These are phyloP conservation scores for Drosophila macrospina DNA, from an alignment of 2,888 invertebrate genomes.

Conservation along the genomic window DNA sequence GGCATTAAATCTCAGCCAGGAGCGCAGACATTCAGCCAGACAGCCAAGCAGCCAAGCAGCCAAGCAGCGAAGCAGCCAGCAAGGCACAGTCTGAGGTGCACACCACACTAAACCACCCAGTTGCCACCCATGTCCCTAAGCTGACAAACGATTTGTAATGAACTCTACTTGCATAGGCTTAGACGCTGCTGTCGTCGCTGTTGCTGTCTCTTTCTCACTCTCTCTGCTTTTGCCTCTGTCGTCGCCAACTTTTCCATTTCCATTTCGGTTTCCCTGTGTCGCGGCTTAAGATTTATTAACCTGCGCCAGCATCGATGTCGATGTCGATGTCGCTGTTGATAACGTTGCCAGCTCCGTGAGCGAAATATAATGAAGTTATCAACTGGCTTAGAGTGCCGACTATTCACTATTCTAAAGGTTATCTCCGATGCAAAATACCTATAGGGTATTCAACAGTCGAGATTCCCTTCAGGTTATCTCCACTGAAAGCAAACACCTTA, in stretches of 20 bases:
- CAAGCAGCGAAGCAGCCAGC: not conserved
- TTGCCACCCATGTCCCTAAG: conserved; percentile 47
- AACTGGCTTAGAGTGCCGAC: conserved; percentile 22
- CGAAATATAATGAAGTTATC: conserved; percentile 53
- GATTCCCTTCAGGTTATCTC: too few relatives aligned
- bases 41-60: conserved; percentile 5
- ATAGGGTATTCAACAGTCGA: conserved; percentile 9
- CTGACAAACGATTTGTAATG: conserved; percentile 82
- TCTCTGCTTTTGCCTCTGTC: not conserved
- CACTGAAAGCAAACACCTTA: too few relatives aligned
- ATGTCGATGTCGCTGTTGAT: conserved; percentile 25
- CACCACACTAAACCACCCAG: conserved; percentile 4
- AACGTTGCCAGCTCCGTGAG: conserved; percentile 40
- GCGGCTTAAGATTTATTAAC: conserved; percentile 82
- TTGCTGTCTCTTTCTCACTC: conserved; percentile 10
- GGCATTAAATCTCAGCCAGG: conserved; percentile 73
- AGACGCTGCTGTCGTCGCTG: conserved; percentile 49
- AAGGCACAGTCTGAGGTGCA: not conserved
- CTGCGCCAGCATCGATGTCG: conserved; percentile 46
- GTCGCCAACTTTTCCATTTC: conserved; percentile 29
- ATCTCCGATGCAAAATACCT: not conserved
- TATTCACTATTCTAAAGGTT: not conserved
- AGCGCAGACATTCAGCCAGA: conserved; percentile 6
- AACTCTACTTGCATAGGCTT: conserved; percentile 72
- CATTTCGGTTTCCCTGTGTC: conserved; percentile 49